phyloP scores from a whole-genome alignment of 2,113 vertebrate species.

The Anhinga anhinga region DNA sequence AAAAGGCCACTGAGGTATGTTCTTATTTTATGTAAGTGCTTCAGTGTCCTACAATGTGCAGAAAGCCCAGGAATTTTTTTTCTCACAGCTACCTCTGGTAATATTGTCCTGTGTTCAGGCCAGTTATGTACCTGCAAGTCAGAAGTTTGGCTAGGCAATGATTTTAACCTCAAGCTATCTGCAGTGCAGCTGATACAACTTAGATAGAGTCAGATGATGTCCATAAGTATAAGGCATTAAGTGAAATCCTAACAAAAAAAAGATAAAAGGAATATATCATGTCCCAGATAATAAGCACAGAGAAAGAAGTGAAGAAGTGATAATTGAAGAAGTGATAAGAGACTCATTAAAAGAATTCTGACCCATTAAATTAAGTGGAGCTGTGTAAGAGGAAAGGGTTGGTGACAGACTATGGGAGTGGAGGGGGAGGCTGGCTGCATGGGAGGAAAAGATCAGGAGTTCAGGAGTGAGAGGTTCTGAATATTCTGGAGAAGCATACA shows the following conservation, averaged over 20 bases:
- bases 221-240: neutral
- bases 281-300: neutral
- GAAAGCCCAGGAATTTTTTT: neutral
- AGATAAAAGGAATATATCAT: fast-evolving
- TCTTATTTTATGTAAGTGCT: neutral
- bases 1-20: fast-evolving
- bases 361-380: neutral
- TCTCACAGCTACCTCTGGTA: fast-evolving
- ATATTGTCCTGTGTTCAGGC: neutral
- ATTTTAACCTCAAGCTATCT: neutral
- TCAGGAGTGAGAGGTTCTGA: neutral
- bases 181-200: neutral
- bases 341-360: neutral
- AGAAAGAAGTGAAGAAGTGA: neutral
- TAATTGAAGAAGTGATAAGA: too few species aligned
- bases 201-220: neutral
- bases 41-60: fast-evolving
- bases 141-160: neutral
- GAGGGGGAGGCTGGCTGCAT: fast-evolving
- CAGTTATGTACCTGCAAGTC: neutral
- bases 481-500: neutral
- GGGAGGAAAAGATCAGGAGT: neutral
- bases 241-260: neutral
- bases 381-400: neutral
- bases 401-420: neutral